Percentiles rank a stretch among this genome's conserved stretches.
phyloP scores from a whole-genome alignment of 1,140 invertebrate species.

The Drosophila mauritiana region DNA sequence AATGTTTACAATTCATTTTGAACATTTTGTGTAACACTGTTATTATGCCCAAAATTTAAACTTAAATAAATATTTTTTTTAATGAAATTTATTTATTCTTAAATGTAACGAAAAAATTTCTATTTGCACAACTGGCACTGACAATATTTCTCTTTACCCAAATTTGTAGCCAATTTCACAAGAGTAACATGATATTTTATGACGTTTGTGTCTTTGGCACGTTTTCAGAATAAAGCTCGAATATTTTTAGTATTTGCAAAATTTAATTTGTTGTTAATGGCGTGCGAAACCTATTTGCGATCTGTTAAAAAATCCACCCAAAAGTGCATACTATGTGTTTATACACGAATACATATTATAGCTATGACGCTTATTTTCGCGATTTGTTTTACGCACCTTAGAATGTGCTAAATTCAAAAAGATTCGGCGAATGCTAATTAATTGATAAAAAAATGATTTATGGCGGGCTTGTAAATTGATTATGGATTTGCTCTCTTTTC shows the following conservation, averaged over 20 bases:
- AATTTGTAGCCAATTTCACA: too few relatives aligned
- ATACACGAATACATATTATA: conserved; percentile 1
- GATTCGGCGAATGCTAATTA: conserved; percentile 62
- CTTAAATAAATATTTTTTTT: background rate
- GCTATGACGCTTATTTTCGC: conserved; percentile 58
- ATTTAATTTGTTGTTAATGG: conserved; percentile 10
- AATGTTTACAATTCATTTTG: conserved; percentile 43
- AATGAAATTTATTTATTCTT: too few relatives aligned
- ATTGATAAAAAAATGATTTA: conserved; percentile 27
- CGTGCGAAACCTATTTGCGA: conserved; percentile 60
- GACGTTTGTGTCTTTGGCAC: background rate
- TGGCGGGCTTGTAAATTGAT: conserved; percentile 49
- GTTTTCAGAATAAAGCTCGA: background rate
- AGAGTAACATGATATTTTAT: too few relatives aligned
- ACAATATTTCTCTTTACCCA: too few relatives aligned
- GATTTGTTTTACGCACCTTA: conserved; percentile 70
- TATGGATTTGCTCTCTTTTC: conserved; percentile 33
- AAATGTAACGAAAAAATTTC: too few relatives aligned
- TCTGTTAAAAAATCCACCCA: conserved; percentile 35
- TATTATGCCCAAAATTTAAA: background rate
- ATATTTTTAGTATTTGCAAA: background rate
- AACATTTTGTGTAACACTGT: conserved; percentile 16
- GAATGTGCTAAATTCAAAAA: conserved; percentile 60
- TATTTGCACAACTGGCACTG: too few relatives aligned
- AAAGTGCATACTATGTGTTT: conserved; percentile 14